Percentiles rank a stretch among this genome's conserved stretches.
Evolutionary conservation across 2,797 vertebrate genomes (phyloP).

Genomic region (Distichodus sexfasciatus): DNA sequence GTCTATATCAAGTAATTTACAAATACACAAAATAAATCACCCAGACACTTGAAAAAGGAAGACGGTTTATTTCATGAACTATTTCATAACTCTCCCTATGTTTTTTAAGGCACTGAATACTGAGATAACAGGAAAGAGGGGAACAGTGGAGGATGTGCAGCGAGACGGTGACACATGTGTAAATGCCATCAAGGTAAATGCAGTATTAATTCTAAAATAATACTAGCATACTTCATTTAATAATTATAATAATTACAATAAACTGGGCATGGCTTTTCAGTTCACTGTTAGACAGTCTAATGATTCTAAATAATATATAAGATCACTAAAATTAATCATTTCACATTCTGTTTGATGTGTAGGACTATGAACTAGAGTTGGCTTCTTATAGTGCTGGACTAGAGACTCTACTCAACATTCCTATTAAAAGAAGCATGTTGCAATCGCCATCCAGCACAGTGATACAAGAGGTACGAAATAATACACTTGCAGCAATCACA

Average conservation of each 20-base stretch:
- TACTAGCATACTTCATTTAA: background rate
- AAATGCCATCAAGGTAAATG: constrained; percentile 86
- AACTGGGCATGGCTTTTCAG: background rate
- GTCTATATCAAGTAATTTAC: background rate
- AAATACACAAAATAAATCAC: background rate
- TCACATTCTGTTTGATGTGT: too few species aligned
- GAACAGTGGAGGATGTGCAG: constrained; percentile 84
- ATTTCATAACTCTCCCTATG: constrained; percentile 7
- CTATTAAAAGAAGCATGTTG: constrained; percentile 88
- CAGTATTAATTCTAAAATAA: background rate
- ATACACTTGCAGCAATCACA: background rate
- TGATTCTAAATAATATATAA: too few species aligned
- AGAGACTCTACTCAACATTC: constrained; percentile 91
- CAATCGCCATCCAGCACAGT: constrained; percentile 86
- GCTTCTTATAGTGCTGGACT: constrained; percentile 87
- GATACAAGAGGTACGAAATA: constrained; percentile 81
- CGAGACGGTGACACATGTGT: constrained; percentile 83
- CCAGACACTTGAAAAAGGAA: background rate
- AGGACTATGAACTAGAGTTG: constrained; percentile 93
- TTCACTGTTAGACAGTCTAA: background rate
- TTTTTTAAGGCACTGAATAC: constrained; percentile 67
- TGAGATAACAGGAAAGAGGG: constrained; percentile 86
- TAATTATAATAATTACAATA: background rate
- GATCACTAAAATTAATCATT: too few species aligned
- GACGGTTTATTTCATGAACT: background rate